These are phyloP conservation scores for Lasioglossum pauxillum DNA, from an alignment of 2,888 invertebrate genomes.

Conservation along the genomic window DNA sequence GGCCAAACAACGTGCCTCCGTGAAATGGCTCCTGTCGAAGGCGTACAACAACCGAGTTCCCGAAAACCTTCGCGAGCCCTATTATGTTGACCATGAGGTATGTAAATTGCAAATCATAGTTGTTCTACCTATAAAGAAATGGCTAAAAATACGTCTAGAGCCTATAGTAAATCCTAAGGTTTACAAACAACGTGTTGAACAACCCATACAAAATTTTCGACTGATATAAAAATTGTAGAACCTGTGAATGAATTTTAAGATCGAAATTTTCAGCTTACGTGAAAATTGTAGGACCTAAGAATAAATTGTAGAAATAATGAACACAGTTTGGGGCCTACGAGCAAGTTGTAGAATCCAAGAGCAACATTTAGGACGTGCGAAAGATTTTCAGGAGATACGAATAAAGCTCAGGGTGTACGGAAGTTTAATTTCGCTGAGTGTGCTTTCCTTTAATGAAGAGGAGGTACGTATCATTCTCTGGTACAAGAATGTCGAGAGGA, in stretches of 20 bases:
- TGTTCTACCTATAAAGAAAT: neutral
- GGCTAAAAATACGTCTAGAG: neutral
- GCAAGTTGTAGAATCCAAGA: neutral
- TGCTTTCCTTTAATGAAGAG: conserved; percentile 13
- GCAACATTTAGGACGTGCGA: neutral
- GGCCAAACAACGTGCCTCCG: conserved; percentile 98
- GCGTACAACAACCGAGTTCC: conserved; percentile 98
- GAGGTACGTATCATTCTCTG: conserved; percentile 3
- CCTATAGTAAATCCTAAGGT: neutral
- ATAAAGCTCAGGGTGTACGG: neutral
- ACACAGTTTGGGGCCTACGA: too few species aligned
- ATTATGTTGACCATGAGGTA: conserved; percentile 97
- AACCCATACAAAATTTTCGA: neutral
- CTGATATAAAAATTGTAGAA: too few species aligned
- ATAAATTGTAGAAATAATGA: too few species aligned
- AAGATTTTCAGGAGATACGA: neutral
- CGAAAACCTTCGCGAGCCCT: conserved; percentile 96
- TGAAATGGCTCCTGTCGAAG: conserved; percentile 98
- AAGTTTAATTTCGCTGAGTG: conserved; percentile 26
- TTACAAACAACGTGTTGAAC: neutral
- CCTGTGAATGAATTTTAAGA: too few species aligned
- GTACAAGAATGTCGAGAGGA: neutral
- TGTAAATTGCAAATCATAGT: neutral
- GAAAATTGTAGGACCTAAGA: too few species aligned
- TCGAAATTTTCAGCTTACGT: too few species aligned